Evolutionary conservation across 2,113 vertebrate species (phyloP), one percentile per base, ranked within the genome.

Genomic region (Hyla sarda): DNA sequence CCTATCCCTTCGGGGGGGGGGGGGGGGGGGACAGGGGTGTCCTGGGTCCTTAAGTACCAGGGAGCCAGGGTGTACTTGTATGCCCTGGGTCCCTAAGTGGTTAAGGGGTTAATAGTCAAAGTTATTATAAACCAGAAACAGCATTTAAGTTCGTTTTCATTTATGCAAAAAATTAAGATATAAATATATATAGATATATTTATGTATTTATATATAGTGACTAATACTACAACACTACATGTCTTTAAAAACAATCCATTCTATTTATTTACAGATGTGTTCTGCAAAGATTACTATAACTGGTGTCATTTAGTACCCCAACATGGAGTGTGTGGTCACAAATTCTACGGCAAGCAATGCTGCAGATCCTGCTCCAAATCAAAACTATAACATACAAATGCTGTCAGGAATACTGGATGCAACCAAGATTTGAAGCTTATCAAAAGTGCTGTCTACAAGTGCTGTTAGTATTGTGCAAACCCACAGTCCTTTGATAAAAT

Each of bases 281-380:
- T 85, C 87, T 94, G 94, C 87, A 79, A 73, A 58, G 93, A 94
- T 85, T 84, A 81, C 87, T 96, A 94, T 88, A 95, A 62, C 86
- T 97, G 96, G 96, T 98, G 96, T 86, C 89, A 94, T 80, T 91
- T 97, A 92, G 96, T 96, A 48, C 96, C 96, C 8, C 96, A 92
- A 89, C 96, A 95, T 0, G 92, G 95, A 6, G 90, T 96, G 87
- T 98, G 97, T 88, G 90, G 89, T 89, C 96, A 96, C 92, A 95
- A 90, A 86, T 96, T 96, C 89, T 97, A 97, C 0, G 93, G 96
- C 75, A 93, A 90, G 78, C 96, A 95, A 82, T 98, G 97, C 91
- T 98, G 97, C 90, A 91, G 91, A 56, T 93, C 96, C n/a, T 97
- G 97, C 89, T 94, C 93, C 14, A 91, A 92, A 76, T 93, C 95